These are phyloP conservation scores for Dicentrarchus labrax DNA, from an alignment of 2,113 vertebrate genomes.

Conservation along the genomic window DNA sequence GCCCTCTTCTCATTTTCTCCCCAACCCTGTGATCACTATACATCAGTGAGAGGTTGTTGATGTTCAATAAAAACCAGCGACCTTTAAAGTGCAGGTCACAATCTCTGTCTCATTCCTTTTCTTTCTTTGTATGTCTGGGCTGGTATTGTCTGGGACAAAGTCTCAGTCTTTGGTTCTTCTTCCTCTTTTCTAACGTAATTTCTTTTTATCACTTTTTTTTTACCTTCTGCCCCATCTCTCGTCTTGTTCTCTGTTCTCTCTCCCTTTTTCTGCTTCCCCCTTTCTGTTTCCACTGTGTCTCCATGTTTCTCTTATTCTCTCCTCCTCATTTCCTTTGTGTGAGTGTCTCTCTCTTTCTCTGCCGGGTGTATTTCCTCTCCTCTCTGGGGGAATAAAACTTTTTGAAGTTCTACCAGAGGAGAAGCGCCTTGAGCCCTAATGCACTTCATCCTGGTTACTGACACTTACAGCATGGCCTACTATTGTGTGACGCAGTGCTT, in stretches of 20 bases:
- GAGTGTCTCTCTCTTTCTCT: constrained; percentile 20
- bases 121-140: constrained; percentile 12
- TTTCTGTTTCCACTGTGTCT: constrained; percentile 38
- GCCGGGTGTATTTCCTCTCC: constrained; percentile 38
- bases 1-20: constrained; percentile 15
- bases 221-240: neutral
- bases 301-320: constrained; percentile 39
- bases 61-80: constrained; percentile 26
- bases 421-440: constrained; percentile 68
- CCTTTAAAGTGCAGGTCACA: constrained; percentile 37
- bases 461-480: constrained; percentile 60
- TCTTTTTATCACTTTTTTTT: neutral
- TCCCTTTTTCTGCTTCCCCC: neutral
- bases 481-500: constrained; percentile 37
- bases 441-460: constrained; percentile 66
- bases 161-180: constrained; percentile 15
- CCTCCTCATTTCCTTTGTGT: constrained; percentile 51
- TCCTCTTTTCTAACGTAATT: constrained; percentile 32
- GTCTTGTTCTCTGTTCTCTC: constrained; percentile 23
- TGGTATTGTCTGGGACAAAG: constrained; percentile 22
- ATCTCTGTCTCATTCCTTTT: constrained; percentile 12
- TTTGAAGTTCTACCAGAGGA: constrained; percentile 70
- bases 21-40: neutral
- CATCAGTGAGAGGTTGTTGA: constrained; percentile 36
- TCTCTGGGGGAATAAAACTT: constrained; percentile 69